Conservation (phyloP, 2,797 vertebrate species). For the Gambelia wislizenii region DNA sequence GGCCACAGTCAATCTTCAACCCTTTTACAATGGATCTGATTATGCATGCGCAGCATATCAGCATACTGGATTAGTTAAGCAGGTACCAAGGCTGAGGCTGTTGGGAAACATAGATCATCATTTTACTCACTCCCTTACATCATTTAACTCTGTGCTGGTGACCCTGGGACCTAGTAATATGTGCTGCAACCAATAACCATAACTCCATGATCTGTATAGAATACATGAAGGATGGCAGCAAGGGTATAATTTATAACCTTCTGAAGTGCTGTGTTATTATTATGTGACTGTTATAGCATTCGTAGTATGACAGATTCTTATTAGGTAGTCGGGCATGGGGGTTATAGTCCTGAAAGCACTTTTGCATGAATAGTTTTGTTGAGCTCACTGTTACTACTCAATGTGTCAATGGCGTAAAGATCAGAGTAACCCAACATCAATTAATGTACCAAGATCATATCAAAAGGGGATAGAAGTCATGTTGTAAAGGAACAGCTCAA, state of each 20-base stretch:
- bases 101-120: conserved; percentile 65
- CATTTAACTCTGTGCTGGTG: conserved; percentile 69
- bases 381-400: conserved; percentile 8
- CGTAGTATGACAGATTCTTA: conserved; percentile 73
- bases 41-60: conserved; percentile 67
- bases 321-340: conserved; percentile 66
- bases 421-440: conserved; percentile 9
- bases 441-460: conserved; percentile 60
- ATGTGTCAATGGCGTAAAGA: conserved; percentile 2
- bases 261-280: conserved; percentile 69
- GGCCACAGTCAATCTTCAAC: conserved; percentile 55
- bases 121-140: conserved; percentile 67
- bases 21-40: conserved; percentile 59
- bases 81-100: conserved; percentile 63
- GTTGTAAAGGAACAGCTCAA: conserved; percentile 49
- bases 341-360: conserved; percentile 38
- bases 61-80: conserved; percentile 62
- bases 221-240: conserved; percentile 63
- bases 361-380: conserved; percentile 33
- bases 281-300: conserved; percentile 73
- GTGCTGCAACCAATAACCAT: conserved; percentile 64
- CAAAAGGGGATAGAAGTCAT: conserved; percentile 42
- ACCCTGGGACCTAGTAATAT: conserved; percentile 69
- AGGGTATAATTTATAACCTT: conserved; percentile 65
- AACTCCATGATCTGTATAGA: conserved; percentile 59